Evolutionary conservation across 2,113 vertebrate genomes (phyloP), one percentile per base, ranked within the genome.

Genomic region (Anarhynchus alexandrinus): DNA sequence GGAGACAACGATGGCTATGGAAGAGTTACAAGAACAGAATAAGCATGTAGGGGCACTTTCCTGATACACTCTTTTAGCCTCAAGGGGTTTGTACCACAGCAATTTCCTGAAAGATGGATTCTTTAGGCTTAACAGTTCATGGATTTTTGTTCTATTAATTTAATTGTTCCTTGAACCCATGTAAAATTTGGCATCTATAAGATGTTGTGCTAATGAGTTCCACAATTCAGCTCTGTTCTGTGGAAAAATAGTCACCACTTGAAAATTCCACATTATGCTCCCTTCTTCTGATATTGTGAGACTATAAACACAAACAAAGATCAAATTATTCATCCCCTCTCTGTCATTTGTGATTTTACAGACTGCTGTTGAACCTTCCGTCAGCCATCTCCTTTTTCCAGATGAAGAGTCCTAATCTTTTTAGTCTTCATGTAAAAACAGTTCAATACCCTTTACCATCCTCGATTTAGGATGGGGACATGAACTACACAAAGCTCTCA

Each of bases 1-100:
- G 32, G 13, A 0, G 1, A 15, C 52, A 51, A 71, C 1, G 6
- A 47, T n/a, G 21, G 32, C 72, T 40, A 9, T 26, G 30, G 59
- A 47, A 47, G 42, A 25, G 15, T 23, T 78, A 40, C 20, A n/a
- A 29, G 34, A 59, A 38, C 38, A 59, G 55, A 58, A 57, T 10
- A 58, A 77, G 19, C 34, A 36, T 1, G 1, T 0, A 29, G 10
- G 25, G 9, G 11, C 38, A 73, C 43, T 51, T 78, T 27, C 15
- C 49, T 71, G 15, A n/a, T 2, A 12, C 0, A 10, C 12, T 49
- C 29, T 57, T 73, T 15, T 20, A 38, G 47, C 52, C 54, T 65
- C 30, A 26, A 43, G 77, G 23, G 17, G 26, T 79, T 84, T 67
- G n/a, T 32, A n/a, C 30, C 67, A 43, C 45, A 78, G 54, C 59